Conservation (phyloP, 2,888 invertebrate species). For the Zygogramma bicolorata region DNA sequence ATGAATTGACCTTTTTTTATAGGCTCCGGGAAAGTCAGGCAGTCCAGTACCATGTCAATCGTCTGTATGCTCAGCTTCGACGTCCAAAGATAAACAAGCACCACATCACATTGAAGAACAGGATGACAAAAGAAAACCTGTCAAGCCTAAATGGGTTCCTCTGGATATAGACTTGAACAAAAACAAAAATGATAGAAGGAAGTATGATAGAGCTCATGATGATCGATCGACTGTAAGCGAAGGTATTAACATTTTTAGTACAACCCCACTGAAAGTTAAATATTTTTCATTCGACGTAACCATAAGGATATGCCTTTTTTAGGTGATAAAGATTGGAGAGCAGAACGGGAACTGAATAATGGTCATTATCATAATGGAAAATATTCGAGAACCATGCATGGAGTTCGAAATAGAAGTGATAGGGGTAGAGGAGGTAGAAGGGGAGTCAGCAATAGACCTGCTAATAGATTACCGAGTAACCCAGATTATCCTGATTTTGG, state of each 20-base stretch:
- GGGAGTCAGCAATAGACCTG: constrained; percentile 65
- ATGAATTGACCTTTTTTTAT: constrained; percentile 9
- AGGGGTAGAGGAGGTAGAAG: constrained; percentile 68
- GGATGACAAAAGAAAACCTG: constrained; percentile 68
- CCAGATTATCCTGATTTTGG: constrained; percentile 68
- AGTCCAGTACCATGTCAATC: constrained; percentile 38
- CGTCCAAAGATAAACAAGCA: constrained; percentile 61
- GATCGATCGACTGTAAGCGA: constrained; percentile 64
- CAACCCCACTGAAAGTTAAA: too few relatives aligned
- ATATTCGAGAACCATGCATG: constrained; percentile 63
- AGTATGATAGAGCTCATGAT: constrained; percentile 50
- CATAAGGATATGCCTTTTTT: too few relatives aligned
- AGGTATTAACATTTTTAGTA: constrained; percentile 44
- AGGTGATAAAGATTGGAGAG: constrained; percentile 62
- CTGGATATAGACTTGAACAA: constrained; percentile 87
- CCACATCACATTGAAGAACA: constrained; percentile 63
- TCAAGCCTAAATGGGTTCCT: constrained; percentile 91
- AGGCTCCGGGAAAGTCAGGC: constrained; percentile 43
- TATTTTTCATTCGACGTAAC: too few relatives aligned
- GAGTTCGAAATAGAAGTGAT: constrained; percentile 67
- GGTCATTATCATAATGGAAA: constrained; percentile 52
- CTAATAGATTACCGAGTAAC: constrained; percentile 66
- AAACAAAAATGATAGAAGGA: constrained; percentile 71
- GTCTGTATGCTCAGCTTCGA: constrained; percentile 29
- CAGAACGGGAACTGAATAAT: constrained; percentile 55